A percentile compares a stretch with the other conserved stretches of the same genome.
These are phyloP conservation scores for Neodiprion fabricii DNA, from an alignment of 1,140 invertebrate genomes.

Conservation along the genomic window DNA sequence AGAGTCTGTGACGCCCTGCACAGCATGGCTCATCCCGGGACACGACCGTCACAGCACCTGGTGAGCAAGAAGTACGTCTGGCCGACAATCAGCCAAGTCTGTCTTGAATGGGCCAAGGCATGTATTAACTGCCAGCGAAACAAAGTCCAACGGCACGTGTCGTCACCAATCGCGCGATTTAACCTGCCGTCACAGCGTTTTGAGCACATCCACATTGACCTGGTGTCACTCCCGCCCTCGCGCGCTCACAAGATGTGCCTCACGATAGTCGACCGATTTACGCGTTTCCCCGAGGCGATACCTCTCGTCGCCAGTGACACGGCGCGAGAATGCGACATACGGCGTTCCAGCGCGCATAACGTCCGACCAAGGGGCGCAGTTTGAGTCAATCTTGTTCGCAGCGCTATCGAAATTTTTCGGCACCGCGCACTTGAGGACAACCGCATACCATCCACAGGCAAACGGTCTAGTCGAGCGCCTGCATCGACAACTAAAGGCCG, in stretches of 20 bases:
- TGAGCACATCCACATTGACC: constrained; percentile 29
- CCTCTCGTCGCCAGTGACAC: too few species aligned
- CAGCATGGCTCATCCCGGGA: constrained; percentile 31
- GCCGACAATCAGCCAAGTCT: constrained; percentile 43
- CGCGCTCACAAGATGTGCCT: constrained; percentile 8
- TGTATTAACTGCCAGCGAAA: constrained; percentile 41
- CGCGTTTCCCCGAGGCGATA: too few species aligned
- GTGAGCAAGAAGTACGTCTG: constrained; percentile 36
- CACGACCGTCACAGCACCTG: constrained; percentile 27
- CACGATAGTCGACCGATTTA: too few species aligned
- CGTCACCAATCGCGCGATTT: constrained; percentile 35
- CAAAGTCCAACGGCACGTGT: constrained; percentile 38
- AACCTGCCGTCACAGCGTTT: constrained; percentile 27
- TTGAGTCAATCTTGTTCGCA: constrained; percentile 39
- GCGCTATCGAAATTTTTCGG: constrained; percentile 37
- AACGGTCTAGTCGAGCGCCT: constrained; percentile 55
- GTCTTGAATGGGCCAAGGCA: constrained; percentile 34
- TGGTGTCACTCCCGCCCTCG: too few species aligned
- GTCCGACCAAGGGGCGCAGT: constrained; percentile 47
- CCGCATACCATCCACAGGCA: constrained; percentile 46
- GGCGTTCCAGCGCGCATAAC: constrained; percentile 30
- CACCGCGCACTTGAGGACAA: constrained; percentile 21
- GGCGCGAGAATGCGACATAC: background rate
- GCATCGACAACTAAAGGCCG: constrained; percentile 51
- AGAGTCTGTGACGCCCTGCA: constrained; percentile 24